Percentiles rank a stretch among this genome's conserved stretches.
Evolutionary conservation across 2,113 vertebrate genomes (phyloP).

Genomic region (Etia nguti): DNA sequence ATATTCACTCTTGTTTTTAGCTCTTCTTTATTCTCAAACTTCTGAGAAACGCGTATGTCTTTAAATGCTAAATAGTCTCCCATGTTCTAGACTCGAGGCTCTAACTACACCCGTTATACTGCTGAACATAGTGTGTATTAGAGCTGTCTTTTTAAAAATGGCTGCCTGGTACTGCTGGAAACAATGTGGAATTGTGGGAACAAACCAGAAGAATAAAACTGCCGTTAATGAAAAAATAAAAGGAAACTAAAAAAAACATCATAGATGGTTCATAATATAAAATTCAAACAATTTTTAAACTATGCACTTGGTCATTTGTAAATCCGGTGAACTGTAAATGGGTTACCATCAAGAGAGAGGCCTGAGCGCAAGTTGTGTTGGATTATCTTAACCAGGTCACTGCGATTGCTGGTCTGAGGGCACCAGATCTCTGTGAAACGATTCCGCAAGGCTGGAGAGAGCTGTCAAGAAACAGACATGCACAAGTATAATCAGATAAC

Average conservation of each 20-base stretch:
- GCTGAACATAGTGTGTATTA: neutral
- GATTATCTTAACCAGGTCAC: conserved; percentile 89
- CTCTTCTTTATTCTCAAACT: neutral
- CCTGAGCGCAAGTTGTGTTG: conserved; percentile 83
- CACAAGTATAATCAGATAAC: neutral
- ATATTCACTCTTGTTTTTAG: neutral
- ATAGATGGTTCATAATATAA: neutral
- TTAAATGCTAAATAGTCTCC: neutral
- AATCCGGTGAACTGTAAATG: neutral
- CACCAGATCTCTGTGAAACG: conserved; percentile 99
- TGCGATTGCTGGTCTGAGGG: conserved; percentile 82
- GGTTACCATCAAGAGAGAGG: conserved; percentile 74
- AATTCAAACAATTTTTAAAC: neutral
- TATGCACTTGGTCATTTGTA: neutral
- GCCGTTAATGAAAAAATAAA: neutral
- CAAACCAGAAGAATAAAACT: neutral
- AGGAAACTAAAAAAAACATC: rapidly evolving
- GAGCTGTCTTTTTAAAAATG: neutral
- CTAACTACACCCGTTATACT: neutral
- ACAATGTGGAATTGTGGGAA: neutral
- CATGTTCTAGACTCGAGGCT: neutral
- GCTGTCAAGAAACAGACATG: conserved; percentile 64
- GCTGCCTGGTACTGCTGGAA: neutral
- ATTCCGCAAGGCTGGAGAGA: conserved; percentile 94
- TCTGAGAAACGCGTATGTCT: neutral